These are phyloP conservation scores for Gallinago media DNA, from an alignment of 2,113 vertebrate genomes.

Conservation along the genomic window DNA sequence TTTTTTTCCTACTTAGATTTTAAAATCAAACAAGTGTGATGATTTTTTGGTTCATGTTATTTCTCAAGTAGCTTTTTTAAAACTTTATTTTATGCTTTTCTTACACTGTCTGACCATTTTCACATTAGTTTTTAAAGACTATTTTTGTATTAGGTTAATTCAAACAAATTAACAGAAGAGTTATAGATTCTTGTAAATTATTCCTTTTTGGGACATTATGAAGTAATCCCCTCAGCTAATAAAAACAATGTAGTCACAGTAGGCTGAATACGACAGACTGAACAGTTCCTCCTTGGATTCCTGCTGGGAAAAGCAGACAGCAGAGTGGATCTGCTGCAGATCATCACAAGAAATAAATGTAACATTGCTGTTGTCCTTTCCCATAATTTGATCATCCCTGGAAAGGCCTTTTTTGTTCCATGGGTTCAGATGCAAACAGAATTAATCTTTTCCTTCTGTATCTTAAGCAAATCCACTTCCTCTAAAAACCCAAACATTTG, in stretches of 20 bases:
- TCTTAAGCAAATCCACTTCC: background rate
- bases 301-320: background rate
- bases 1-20: conserved; percentile 13
- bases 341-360: background rate
- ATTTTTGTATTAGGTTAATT: background rate
- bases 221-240: background rate
- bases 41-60: background rate
- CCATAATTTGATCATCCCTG: background rate
- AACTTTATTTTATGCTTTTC: background rate
- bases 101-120: background rate
- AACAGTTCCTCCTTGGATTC: background rate
- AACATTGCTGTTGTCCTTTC: background rate
- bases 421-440: background rate
- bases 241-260: background rate
- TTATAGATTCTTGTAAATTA: background rate
- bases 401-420: background rate
- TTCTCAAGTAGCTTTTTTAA: background rate
- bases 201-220: background rate
- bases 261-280: background rate
- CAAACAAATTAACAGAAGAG: background rate
- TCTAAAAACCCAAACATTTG: background rate
- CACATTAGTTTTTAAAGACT: background rate
- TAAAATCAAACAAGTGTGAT: background rate
- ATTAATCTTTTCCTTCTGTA: background rate
- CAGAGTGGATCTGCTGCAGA: background rate